Conservation (phyloP, 2,797 vertebrate species). For the Falco concolor region DNA sequence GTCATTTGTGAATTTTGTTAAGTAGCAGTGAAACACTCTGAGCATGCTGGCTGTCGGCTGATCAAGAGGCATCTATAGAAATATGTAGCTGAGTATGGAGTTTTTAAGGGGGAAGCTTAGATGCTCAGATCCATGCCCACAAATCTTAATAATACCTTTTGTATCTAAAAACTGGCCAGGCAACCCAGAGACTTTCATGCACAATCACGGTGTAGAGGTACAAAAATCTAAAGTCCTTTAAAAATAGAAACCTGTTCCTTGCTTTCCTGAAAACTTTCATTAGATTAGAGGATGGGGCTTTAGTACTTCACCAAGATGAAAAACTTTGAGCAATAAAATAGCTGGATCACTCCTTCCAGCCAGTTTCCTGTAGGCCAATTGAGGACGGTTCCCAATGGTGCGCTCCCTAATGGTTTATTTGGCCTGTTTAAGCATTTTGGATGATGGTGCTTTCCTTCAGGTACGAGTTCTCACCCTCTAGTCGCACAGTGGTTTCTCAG, state of each 20-base stretch:
- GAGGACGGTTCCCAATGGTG: not conserved
- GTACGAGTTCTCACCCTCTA: not conserved
- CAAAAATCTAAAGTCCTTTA: not conserved
- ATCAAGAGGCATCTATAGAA: not conserved
- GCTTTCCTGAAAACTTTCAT: not conserved
- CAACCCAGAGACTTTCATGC: not conserved
- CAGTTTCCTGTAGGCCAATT: not conserved
- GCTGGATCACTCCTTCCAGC: not conserved
- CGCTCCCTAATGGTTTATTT: not conserved
- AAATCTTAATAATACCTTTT: not conserved
- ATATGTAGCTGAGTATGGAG: not conserved
- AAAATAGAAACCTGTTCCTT: not conserved
- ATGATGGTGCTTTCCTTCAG: not conserved
- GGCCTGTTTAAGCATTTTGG: not conserved
- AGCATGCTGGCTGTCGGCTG: not conserved
- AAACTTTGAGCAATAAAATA: not conserved
- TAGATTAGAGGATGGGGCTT: not conserved
- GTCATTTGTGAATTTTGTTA: not conserved
- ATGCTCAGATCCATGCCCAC: not conserved
- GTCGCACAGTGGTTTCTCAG: slow-evolving; percentile 7
- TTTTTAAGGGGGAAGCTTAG: not conserved
- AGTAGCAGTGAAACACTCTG: not conserved
- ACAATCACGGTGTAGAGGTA: not conserved
- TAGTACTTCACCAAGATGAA: not conserved
- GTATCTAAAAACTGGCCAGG: not conserved